phyloP scores from a whole-genome alignment of 2,797 vertebrate species.

The Lepidocolaptes lacrymiger region DNA sequence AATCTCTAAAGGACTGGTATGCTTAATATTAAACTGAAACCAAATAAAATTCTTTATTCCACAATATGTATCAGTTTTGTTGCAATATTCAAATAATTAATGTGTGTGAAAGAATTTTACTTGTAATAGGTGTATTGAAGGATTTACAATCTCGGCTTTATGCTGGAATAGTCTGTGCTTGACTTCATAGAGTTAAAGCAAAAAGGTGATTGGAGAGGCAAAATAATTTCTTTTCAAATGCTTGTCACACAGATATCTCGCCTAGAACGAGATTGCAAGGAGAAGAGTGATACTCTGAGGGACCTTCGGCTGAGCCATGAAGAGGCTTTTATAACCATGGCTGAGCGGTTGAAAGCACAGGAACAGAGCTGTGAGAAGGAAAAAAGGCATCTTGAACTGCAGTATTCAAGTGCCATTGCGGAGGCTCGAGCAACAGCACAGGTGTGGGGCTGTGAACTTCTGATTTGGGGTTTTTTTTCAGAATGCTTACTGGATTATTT shows the following conservation, averaged over 20 bases:
- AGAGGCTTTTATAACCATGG: constrained; percentile 77
- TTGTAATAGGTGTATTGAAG: background rate
- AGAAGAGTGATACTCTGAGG: constrained; percentile 72
- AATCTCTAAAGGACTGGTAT: background rate
- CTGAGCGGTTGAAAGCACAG: constrained; percentile 80
- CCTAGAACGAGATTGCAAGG: constrained; percentile 76
- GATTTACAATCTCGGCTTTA: background rate
- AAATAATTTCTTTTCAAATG: background rate
- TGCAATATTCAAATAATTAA: background rate
- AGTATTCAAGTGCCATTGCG: constrained; percentile 70
- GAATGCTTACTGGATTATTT: constrained; percentile 47
- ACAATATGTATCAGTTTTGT: background rate
- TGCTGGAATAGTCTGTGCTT: background rate
- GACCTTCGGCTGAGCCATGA: constrained; percentile 80
- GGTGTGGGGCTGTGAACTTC: constrained; percentile 69
- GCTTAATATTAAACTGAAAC: background rate
- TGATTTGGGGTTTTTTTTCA: background rate
- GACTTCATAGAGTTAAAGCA: background rate
- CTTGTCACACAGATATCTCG: constrained; percentile 69
- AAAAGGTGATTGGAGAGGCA: background rate
- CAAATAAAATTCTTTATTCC: background rate
- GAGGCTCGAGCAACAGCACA: constrained; percentile 76
- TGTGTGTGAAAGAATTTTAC: background rate
- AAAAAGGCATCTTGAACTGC: constrained; percentile 75
- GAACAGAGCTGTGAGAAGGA: constrained; percentile 82